phyloP scores from a whole-genome alignment of 1,140 invertebrate genomes.

The Bradysia coprophila region DNA sequence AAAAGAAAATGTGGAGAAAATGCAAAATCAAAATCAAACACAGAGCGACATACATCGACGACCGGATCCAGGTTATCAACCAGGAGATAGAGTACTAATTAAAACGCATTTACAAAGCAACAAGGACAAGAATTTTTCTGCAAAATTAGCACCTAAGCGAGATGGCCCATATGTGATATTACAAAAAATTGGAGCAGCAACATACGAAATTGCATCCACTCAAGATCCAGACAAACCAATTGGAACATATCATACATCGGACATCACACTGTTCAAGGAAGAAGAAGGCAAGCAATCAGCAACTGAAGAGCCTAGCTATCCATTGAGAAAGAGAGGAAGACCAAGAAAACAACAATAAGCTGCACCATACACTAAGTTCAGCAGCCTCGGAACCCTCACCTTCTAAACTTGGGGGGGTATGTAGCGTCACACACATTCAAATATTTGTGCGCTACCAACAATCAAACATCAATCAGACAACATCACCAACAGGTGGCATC shows the following conservation, averaged over 20 bases:
- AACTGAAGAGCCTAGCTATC: no score
- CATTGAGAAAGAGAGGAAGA: no score
- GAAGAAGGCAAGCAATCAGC: no score
- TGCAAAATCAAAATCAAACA: background rate
- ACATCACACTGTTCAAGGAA: no score
- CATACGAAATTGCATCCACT: background rate
- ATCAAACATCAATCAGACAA: no score
- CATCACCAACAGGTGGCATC: no score
- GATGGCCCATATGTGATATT: slow-evolving; percentile 1
- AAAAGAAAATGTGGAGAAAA: background rate
- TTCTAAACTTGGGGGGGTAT: no score
- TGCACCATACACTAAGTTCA: no score
- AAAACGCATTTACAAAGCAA: background rate
- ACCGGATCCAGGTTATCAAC: background rate
- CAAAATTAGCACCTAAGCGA: background rate
- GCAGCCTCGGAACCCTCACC: no score
- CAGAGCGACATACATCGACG: background rate
- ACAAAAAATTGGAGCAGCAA: background rate
- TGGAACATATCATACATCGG: slow-evolving; percentile 1
- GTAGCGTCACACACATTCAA: no score
- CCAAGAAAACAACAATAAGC: no score
- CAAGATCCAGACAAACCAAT: background rate
- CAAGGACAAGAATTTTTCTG: background rate
- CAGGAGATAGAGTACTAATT: background rate
- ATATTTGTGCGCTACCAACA: no score